phyloP scores from a whole-genome alignment of 23 tunicate species.

The Styela plicata region DNA sequence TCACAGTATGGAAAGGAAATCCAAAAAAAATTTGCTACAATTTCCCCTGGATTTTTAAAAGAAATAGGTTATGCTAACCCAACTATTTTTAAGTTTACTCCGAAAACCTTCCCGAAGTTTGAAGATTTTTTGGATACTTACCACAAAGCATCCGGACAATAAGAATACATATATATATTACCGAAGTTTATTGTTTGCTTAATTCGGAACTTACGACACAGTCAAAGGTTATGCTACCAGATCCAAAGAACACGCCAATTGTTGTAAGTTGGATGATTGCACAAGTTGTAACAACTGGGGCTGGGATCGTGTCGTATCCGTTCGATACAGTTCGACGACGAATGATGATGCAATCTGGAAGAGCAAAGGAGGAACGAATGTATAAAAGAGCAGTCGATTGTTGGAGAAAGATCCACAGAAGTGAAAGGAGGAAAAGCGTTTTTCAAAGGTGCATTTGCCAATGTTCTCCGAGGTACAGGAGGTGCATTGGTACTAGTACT shows the following conservation, averaged over 20 bases:
- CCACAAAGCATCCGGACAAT: too few relatives aligned
- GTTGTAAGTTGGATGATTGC: constrained; percentile 69
- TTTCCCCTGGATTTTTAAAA: too few relatives aligned
- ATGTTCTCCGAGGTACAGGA: constrained; percentile 51
- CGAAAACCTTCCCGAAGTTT: too few relatives aligned
- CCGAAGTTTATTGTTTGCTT: too few relatives aligned
- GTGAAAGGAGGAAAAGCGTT: constrained; percentile 57
- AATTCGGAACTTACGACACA: constrained; percentile 85
- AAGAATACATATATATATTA: too few relatives aligned
- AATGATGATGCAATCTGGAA: constrained; percentile 92
- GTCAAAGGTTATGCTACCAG: constrained; percentile 81
- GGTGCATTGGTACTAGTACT: constrained; percentile 29
- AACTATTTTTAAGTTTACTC: too few relatives aligned
- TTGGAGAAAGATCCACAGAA: constrained; percentile 54
- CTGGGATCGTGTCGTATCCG: constrained; percentile 85
- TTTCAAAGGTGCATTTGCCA: constrained; percentile 90
- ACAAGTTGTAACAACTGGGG: constrained; percentile 78
- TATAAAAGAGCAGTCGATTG: constrained; percentile 81
- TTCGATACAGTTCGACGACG: constrained; percentile 85
- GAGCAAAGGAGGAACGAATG: constrained; percentile 59
- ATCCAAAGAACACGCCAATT: constrained; percentile 73
- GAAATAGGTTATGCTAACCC: too few relatives aligned
- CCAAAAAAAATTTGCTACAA: too few relatives aligned
- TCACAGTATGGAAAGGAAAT: too few relatives aligned
- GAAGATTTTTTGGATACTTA: too few relatives aligned